phyloP scores from a whole-genome alignment of 2,888 invertebrate species.

The Andrena marginata region DNA sequence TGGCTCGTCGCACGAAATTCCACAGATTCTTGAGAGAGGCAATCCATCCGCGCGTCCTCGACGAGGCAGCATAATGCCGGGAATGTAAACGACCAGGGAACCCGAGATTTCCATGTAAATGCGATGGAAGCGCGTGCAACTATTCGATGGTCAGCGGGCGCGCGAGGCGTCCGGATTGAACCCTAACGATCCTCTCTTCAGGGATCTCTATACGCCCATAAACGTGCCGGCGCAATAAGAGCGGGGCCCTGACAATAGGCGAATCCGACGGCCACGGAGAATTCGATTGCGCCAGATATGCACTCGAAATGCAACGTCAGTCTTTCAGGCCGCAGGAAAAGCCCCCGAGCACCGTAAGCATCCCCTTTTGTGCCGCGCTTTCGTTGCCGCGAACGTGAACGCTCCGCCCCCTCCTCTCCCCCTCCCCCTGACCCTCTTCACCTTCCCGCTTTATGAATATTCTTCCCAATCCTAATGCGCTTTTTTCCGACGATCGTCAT shows the following conservation, averaged over 20 bases:
- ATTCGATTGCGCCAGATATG: slow-evolving; percentile 61
- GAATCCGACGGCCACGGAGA: slow-evolving; percentile 60
- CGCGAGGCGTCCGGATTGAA: slow-evolving; percentile 46
- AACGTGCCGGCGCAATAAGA: slow-evolving; percentile 60
- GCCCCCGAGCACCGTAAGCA: slow-evolving; percentile 37
- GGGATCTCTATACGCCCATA: slow-evolving; percentile 59
- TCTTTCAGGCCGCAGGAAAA: slow-evolving; percentile 59
- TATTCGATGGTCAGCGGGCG: slow-evolving; percentile 62
- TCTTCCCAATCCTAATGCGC: slow-evolving; percentile 58
- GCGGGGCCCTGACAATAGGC: slow-evolving; percentile 52
- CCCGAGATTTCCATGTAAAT: slow-evolving; percentile 72
- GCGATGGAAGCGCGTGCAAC: slow-evolving; percentile 54
- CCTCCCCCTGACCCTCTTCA: too few species aligned
- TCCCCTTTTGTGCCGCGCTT: slow-evolving; percentile 40
- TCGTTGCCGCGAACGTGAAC: slow-evolving; percentile 1
- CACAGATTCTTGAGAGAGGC: slow-evolving; percentile 54
- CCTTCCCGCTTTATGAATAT: slow-evolving; percentile 58
- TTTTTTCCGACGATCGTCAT: slow-evolving; percentile 50
- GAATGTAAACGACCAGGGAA: slow-evolving; percentile 64
- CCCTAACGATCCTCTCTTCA: slow-evolving; percentile 60
- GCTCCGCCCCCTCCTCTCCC: too few species aligned
- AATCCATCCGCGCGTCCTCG: slow-evolving; percentile 31
- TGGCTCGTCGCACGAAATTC: slow-evolving; percentile 36
- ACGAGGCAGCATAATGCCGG: slow-evolving; percentile 61
- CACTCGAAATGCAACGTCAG: slow-evolving; percentile 61